Evolutionary conservation across 2,888 invertebrate genomes (phyloP), one percentile per base, ranked within the genome.

Genomic region (Bruchidius siliquastri): DNA sequence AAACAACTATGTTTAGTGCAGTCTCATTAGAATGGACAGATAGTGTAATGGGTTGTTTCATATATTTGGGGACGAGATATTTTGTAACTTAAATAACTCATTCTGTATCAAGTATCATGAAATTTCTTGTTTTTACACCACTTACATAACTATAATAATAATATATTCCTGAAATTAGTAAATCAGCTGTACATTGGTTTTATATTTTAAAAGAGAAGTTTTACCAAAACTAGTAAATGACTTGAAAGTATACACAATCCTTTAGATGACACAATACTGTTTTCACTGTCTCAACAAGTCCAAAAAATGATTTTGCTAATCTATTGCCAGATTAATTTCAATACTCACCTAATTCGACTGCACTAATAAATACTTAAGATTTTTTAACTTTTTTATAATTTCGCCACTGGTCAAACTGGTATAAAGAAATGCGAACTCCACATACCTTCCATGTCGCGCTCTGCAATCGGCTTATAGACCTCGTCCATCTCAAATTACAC

Each of bases 401-500:
- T 13, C 49, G 13, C 49, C 49, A 49, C 49, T 49, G 49, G 18
- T 13, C 49, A 72, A 30, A 72, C 32, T 8, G 22, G 68, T 30
- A 68, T 69, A 22, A 22, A 71, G 21, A 30, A 32, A 49, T 32
- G 20, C 21, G 6, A 18, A 1, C 69, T 20, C 18, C 6, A 71
- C 73, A 76, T 84, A 84, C 83, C 85, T 88, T 90, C 90, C 87
- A 88, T 86, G 84, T 90, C 90, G 79, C 88, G 83, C 80, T 91
- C 91, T 76, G 90, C 88, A 79, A 91, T 88, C 69, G 88, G 87
- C 83, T 89, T 91, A 83, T 91, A 91, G 67, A 88, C 82, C 68
- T 86, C 83, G 67, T 79, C 76, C 21, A 81, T 26, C 69, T 69
- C 69, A 4, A 49, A 13, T 49, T 49, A 49, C 13, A 49, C 0